A percentile compares a stretch with the other conserved stretches of the same genome.
phyloP scores from a whole-genome alignment of 2,888 invertebrate genomes.

The Dasypolia templi region DNA sequence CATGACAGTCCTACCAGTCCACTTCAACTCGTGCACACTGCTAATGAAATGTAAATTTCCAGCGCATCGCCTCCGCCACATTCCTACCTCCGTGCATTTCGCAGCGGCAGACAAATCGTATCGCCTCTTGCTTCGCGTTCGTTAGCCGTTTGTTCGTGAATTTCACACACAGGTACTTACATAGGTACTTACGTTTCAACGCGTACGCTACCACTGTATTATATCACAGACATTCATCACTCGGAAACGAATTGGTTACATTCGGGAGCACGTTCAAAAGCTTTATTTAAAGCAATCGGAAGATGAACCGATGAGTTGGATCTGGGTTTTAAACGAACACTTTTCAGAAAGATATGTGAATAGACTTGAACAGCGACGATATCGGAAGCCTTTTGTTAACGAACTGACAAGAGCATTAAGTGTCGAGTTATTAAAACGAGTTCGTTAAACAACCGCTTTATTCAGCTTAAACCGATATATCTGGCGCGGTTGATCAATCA shows the following conservation, averaged over 20 bases:
- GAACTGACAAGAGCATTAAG: slow-evolving; percentile 35
- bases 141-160: slow-evolving; percentile 85
- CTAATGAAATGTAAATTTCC: slow-evolving; percentile 61
- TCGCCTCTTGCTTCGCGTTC: slow-evolving; percentile 80
- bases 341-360: slow-evolving; percentile 16
- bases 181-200: slow-evolving; percentile 81
- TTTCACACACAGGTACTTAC: slow-evolving; percentile 75
- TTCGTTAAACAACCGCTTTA: slow-evolving; percentile 54
- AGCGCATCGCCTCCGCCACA: slow-evolving; percentile 53
- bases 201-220: slow-evolving; percentile 70
- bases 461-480: slow-evolving; percentile 61
- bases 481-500: slow-evolving; percentile 65
- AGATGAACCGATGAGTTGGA: slow-evolving; percentile 32
- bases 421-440: slow-evolving; percentile 56
- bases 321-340: slow-evolving; percentile 18
- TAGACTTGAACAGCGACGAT: slow-evolving; percentile 4
- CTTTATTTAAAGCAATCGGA: slow-evolving; percentile 41
- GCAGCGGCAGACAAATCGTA: slow-evolving; percentile 79
- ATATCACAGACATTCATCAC: slow-evolving; percentile 73
- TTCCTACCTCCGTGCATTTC: slow-evolving; percentile 63
- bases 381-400: slow-evolving; percentile 39
- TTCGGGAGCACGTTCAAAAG: slow-evolving; percentile 38
- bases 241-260: slow-evolving; percentile 51
- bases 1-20: slow-evolving; percentile 10
- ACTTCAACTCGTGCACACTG: slow-evolving; percentile 41